These are phyloP conservation scores for Hemitrygon akajei DNA, from an alignment of 2,797 vertebrate species.

Conservation along the genomic window DNA sequence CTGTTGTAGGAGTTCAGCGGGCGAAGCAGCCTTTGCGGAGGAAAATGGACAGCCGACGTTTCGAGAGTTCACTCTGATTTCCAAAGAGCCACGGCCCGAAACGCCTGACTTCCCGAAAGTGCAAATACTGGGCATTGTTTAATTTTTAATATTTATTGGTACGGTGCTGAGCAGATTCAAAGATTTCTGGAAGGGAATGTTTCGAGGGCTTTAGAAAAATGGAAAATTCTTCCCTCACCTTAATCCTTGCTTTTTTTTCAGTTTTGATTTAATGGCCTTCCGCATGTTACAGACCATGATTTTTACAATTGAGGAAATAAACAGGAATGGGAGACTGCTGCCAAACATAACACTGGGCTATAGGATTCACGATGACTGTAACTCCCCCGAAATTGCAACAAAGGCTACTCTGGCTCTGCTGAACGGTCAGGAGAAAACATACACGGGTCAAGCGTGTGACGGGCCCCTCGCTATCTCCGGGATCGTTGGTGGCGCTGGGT, in stretches of 20 bases:
- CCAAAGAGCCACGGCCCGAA: not conserved
- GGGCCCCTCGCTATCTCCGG: not conserved
- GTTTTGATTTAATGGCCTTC: not conserved
- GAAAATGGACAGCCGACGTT: too few species aligned
- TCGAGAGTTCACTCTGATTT: too few species aligned
- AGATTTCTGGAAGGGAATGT: too few species aligned
- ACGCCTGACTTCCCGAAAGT: not conserved
- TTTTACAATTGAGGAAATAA: slow-evolving; percentile 15
- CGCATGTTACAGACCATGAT: not conserved
- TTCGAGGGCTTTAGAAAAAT: too few species aligned
- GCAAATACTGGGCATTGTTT: too few species aligned
- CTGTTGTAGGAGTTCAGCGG: too few species aligned
- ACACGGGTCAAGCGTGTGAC: not conserved
- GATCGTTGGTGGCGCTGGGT: not conserved
- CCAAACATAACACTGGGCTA: not conserved
- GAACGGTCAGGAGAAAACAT: not conserved
- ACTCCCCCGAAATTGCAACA: not conserved
- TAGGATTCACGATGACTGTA: not conserved
- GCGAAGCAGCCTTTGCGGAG: too few species aligned
- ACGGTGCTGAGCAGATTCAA: too few species aligned
- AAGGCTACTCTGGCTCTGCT: not conserved
- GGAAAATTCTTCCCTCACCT: too few species aligned
- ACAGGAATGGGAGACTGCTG: not conserved
- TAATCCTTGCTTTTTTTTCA: not conserved
- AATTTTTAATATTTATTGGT: too few species aligned